These are phyloP conservation scores for Chrysotoxum bicinctum DNA, from an alignment of 2,888 invertebrate species.

Conservation along the genomic window DNA sequence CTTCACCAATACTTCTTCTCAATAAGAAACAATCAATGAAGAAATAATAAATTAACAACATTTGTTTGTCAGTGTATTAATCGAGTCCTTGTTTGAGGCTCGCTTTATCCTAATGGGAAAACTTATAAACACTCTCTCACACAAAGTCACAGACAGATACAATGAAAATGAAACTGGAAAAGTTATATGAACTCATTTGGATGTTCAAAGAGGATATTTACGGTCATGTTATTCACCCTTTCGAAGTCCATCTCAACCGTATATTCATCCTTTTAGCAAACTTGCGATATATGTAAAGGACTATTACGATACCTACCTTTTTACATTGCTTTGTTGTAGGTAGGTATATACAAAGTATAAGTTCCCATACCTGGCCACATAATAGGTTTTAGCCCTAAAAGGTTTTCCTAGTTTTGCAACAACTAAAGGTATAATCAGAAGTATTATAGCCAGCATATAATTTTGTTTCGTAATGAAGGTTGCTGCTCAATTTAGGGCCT, in stretches of 20 bases:
- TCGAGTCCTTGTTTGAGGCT: slow-evolving; percentile 44
- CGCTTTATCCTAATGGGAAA: slow-evolving; percentile 60
- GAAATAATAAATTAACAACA: slow-evolving; percentile 65
- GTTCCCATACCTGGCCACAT: slow-evolving; percentile 31
- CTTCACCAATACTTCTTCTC: slow-evolving; percentile 6
- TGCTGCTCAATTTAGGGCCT: slow-evolving; percentile 31
- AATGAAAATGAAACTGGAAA: slow-evolving; percentile 49
- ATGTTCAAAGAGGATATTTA: slow-evolving; percentile 59
- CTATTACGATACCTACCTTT: background rate
- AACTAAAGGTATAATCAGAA: slow-evolving; percentile 52
- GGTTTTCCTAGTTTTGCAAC: slow-evolving; percentile 68
- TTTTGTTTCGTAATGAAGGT: slow-evolving; percentile 60
- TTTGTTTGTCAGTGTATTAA: slow-evolving; percentile 23
- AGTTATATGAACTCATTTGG: slow-evolving; percentile 63
- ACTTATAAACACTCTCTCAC: slow-evolving; percentile 30
- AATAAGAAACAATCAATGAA: slow-evolving; percentile 51
- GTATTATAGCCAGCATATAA: slow-evolving; percentile 62
- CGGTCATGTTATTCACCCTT: slow-evolving; percentile 62
- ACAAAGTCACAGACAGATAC: slow-evolving; percentile 23
- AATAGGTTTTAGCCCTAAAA: slow-evolving; percentile 59
- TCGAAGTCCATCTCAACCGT: slow-evolving; percentile 56
- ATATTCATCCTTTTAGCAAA: slow-evolving; percentile 37
- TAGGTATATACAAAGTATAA: background rate
- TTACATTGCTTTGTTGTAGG: background rate
- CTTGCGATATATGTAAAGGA: background rate